Base-by-base conservation (phyloP, 2,888 invertebrate genomes). In the Laothoe populi region DNA sequence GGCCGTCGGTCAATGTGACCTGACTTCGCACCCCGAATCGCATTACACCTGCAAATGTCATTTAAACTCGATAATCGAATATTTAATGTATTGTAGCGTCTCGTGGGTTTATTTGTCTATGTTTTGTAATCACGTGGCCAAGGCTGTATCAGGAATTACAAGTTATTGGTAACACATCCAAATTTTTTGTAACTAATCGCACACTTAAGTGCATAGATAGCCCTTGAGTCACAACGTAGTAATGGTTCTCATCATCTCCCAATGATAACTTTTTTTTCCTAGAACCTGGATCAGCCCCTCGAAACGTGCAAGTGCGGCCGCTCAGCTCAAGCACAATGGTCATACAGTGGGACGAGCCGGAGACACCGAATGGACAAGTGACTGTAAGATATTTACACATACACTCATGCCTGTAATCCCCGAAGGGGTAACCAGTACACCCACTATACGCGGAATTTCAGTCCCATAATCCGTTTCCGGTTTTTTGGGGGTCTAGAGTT, bases 291-390 rank as follows among this genome's bases (percentile, higher is more conserved):
- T 97, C 98, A 79, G 97, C 99, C 61, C 99, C 99, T 5, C 94
- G 97, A 74, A 98, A 98, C 89, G 98, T 99, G 45, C 97, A 97
- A 93, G 99, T 98, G 60, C 95, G 98, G 61, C 98, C 99, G 5
- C 94, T 99, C 71, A 98, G 98, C 87, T 97, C 98, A 61, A 98
- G 97, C 83, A 98, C 99, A 42, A 98, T 99, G 96, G 96, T 99
- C 63, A 98, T 99, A 74, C 98, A 98, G 82, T 99, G 99, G 99
- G 97, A 98, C 77, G 98, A 98, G 83, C 99, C 99, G 19, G 98
- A 98, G 86, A 98, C 97, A 62, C 98, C 99, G 57, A 99, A 99
- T 84, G 99, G 99, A 74, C 97, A 98, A 95, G 98, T 99, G 73
- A 98, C 97, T 93, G 99, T 98, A 92, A 95, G 24, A 24, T 23